Evolutionary conservation across 2,888 invertebrate species (phyloP).

Genomic region (Lamellibrachia columna): DNA sequence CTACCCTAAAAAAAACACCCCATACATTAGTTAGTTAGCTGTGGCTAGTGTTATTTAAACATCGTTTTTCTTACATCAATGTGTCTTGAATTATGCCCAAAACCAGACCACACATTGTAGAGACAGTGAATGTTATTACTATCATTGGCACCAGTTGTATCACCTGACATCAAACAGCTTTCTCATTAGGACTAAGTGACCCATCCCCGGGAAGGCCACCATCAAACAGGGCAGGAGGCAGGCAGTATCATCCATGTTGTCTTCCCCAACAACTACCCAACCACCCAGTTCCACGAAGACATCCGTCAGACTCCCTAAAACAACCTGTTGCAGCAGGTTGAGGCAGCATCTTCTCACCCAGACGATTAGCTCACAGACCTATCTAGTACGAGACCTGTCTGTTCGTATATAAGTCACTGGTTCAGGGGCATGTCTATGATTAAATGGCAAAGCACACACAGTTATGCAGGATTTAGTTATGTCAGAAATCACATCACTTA

Average conservation of each 20-base stretch:
- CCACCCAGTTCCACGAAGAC: background rate
- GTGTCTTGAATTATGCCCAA: background rate
- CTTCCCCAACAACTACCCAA: background rate
- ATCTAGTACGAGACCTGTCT: background rate
- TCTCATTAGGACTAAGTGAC: background rate
- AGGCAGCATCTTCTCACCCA: background rate
- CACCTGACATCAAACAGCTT: background rate
- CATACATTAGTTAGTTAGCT: background rate
- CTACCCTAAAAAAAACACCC: background rate
- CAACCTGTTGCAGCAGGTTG: background rate
- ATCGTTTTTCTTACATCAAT: background rate
- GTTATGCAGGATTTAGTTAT: background rate
- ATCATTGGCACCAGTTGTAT: background rate
- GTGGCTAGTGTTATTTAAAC: background rate
- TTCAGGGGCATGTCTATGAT: background rate
- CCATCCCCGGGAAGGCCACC: background rate
- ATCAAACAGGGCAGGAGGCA: background rate
- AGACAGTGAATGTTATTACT: background rate
- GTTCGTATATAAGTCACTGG: background rate
- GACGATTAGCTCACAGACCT: background rate
- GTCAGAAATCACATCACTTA: background rate
- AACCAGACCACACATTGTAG: background rate
- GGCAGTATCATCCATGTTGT: background rate
- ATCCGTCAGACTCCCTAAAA: background rate
- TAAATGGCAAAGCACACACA: background rate